Percentiles rank a stretch among this genome's conserved stretches.
phyloP scores from a whole-genome alignment of 2,888 invertebrate genomes.

The Andrena fulva region DNA sequence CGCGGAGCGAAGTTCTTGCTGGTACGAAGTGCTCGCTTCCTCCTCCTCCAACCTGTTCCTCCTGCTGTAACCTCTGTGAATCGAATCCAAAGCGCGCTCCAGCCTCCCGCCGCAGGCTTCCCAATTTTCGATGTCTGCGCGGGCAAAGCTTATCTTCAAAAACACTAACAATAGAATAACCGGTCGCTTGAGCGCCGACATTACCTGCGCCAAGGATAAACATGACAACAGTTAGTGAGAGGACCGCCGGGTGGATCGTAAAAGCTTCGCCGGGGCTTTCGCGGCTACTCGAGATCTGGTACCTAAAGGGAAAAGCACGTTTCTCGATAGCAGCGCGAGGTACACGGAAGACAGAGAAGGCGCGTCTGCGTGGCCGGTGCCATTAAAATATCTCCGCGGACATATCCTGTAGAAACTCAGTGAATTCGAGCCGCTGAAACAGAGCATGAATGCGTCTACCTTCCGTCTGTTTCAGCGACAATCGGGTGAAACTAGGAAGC shows the following conservation, averaged over 20 bases:
- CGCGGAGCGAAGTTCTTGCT: constrained; percentile 78
- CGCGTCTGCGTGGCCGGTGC: constrained; percentile 33
- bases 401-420: constrained; percentile 83
- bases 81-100: constrained; percentile 81
- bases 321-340: constrained; percentile 28
- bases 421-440: constrained; percentile 78
- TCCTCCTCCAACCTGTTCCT: constrained; percentile 78
- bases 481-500: constrained; percentile 79
- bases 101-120: constrained; percentile 81
- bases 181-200: constrained; percentile 57
- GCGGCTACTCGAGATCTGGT: too few species aligned
- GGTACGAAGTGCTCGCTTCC: constrained; percentile 77
- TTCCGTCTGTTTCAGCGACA: constrained; percentile 73
- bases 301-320: background rate
- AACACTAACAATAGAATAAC: constrained; percentile 62
- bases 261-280: too few species aligned
- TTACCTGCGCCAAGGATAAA: constrained; percentile 56
- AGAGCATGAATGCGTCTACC: constrained; percentile 82
- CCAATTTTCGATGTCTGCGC: constrained; percentile 70
- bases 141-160: constrained; percentile 57
- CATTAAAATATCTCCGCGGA: constrained; percentile 72
- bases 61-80: constrained; percentile 77
- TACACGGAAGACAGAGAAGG: constrained; percentile 10
- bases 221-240: background rate
- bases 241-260: background rate